Percentiles rank a stretch among this genome's conserved stretches.
Evolutionary conservation across 1,140 invertebrate species (phyloP).

Genomic region (Cyphomyrmex costatus): DNA sequence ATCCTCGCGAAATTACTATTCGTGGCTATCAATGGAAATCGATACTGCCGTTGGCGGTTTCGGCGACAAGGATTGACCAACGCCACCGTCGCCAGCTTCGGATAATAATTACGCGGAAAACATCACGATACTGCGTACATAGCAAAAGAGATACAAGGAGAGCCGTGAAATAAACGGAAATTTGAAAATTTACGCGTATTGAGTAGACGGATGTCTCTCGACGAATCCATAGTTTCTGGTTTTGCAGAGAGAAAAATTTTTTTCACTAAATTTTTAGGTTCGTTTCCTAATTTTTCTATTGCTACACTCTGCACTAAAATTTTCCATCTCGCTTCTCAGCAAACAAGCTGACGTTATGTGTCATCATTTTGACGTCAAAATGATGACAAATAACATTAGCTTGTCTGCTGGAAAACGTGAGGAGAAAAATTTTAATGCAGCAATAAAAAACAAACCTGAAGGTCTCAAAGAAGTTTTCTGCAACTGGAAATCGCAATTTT

Average conservation of each 20-base stretch:
- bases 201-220: background rate
- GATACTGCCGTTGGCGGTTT: conserved; percentile 52
- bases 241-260: background rate
- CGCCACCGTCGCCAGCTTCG: background rate
- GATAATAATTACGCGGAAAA: conserved; percentile 52
- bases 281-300: too few species aligned
- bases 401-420: too few species aligned
- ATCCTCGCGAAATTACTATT: conserved; percentile 49
- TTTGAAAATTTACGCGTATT: background rate
- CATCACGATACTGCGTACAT: background rate
- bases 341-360: too few species aligned
- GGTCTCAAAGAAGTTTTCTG: too few species aligned
- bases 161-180: background rate
- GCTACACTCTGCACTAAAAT: too few species aligned
- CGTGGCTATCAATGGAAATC: conserved; percentile 53
- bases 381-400: too few species aligned
- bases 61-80: conserved; percentile 11
- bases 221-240: background rate
- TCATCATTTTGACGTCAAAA: too few species aligned
- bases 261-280: background rate
- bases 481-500: too few species aligned
- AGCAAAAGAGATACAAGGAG: too few species aligned
- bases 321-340: too few species aligned
- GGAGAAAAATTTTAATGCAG: too few species aligned
- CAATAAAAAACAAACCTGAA: too few species aligned